Evolutionary conservation across 2,888 invertebrate genomes (phyloP).

Genomic region (Macrosoma leucophasiata): DNA sequence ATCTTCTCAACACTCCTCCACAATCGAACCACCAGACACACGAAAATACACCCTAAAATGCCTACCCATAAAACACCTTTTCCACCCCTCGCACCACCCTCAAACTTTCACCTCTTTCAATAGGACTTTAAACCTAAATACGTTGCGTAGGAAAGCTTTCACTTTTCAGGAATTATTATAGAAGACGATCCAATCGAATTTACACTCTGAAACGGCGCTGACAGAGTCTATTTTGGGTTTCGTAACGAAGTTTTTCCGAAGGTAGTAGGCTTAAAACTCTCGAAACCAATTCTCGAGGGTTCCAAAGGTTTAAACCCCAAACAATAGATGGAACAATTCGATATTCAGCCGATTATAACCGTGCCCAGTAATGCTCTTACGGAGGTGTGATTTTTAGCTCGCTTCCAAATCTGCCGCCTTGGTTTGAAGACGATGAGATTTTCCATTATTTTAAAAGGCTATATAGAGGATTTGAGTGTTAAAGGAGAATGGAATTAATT

Average conservation of each 20-base stretch:
- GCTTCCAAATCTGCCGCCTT: slow-evolving; percentile 18
- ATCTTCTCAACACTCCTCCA: slow-evolving; percentile 60
- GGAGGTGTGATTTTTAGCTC: slow-evolving; percentile 62
- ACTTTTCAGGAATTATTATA: slow-evolving; percentile 73
- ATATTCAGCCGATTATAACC: slow-evolving; percentile 74
- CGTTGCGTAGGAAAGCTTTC: slow-evolving; percentile 72
- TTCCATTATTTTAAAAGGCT: too few species aligned
- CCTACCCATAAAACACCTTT: slow-evolving; percentile 35
- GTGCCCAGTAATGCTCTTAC: slow-evolving; percentile 68
- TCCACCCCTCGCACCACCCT: slow-evolving; percentile 34
- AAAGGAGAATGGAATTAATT: too few species aligned
- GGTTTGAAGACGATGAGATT: slow-evolving; percentile 2
- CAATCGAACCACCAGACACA: slow-evolving; percentile 22
- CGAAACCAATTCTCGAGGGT: slow-evolving; percentile 67
- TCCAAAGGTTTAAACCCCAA: slow-evolving; percentile 58
- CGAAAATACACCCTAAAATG: slow-evolving; percentile 38
- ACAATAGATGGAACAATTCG: slow-evolving; percentile 72
- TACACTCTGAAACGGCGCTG: slow-evolving; percentile 34
- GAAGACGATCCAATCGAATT: slow-evolving; percentile 31
- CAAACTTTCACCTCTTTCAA: slow-evolving; percentile 75
- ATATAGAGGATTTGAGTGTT: too few species aligned
- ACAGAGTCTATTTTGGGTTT: slow-evolving; percentile 34
- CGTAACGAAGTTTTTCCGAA: slow-evolving; percentile 51
- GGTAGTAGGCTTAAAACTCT: slow-evolving; percentile 71
- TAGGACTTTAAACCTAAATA: slow-evolving; percentile 74